phyloP scores from a whole-genome alignment of 92 coral and sea anemone species.

The Zoanthus solanderi region DNA sequence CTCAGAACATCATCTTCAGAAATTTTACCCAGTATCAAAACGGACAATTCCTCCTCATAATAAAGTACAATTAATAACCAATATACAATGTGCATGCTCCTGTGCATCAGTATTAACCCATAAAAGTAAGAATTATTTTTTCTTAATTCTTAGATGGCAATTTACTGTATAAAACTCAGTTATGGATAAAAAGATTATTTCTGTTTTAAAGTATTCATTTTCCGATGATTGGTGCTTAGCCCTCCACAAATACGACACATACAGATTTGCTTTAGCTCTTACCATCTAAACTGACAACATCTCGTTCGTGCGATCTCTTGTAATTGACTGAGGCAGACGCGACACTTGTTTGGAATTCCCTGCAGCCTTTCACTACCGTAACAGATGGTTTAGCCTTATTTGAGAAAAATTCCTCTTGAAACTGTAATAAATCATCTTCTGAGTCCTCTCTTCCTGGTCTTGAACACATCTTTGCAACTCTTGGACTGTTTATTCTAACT shows the following conservation, averaged over 20 bases:
- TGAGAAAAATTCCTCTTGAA: slow-evolving; percentile 83
- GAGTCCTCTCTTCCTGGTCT: slow-evolving; percentile 89
- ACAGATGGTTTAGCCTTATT: slow-evolving; percentile 78
- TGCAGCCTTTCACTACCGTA: slow-evolving; percentile 63
- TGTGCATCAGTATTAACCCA: too few relatives aligned
- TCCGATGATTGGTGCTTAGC: too few relatives aligned
- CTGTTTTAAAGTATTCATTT: too few relatives aligned
- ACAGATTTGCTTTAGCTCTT: neutral
- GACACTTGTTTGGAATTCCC: slow-evolving; percentile 18
- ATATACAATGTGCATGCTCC: too few relatives aligned
- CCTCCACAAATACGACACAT: neutral
- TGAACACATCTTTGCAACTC: slow-evolving; percentile 67
- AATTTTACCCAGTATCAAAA: too few relatives aligned
- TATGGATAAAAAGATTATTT: neutral
- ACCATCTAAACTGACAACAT: slow-evolving; percentile 91
- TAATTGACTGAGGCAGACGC: slow-evolving; percentile 14
- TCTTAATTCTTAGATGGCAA: too few relatives aligned
- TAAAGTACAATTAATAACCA: too few relatives aligned
- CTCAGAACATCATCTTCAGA: too few relatives aligned
- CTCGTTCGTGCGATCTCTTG: slow-evolving; percentile 71
- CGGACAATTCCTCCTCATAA: too few relatives aligned
- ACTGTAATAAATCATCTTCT: slow-evolving; percentile 84
- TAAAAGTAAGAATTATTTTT: too few relatives aligned
- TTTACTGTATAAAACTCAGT: too few relatives aligned
- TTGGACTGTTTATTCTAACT: neutral